phyloP scores from a whole-genome alignment of 2,113 vertebrate genomes.

The Phainopepla nitens region DNA sequence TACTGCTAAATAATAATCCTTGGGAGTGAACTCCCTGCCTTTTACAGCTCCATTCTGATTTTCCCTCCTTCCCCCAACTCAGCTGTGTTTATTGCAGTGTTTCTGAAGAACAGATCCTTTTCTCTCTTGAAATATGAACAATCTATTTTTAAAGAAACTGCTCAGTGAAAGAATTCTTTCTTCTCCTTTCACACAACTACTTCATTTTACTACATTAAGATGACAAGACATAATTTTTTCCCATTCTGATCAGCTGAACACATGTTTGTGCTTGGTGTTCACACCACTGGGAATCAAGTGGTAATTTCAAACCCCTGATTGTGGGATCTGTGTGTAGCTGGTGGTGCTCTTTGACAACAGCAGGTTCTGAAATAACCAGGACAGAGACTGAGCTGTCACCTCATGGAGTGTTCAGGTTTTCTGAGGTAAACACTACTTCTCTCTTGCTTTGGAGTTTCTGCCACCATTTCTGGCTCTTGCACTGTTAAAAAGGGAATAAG shows the following conservation, averaged over 20 bases:
- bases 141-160: background rate
- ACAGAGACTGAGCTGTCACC: background rate
- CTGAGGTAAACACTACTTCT: rapidly evolving
- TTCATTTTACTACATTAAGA: background rate
- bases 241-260: rapidly evolving
- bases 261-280: background rate
- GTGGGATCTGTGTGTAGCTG: background rate
- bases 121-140: background rate
- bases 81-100: rapidly evolving
- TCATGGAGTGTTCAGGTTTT: background rate
- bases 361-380: background rate
- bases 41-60: background rate
- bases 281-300: no score
- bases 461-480: background rate
- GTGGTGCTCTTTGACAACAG: background rate
- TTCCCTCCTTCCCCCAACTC: background rate
- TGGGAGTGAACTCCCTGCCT: background rate
- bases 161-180: background rate
- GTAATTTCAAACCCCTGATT: background rate
- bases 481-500: background rate
- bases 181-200: rapidly evolving
- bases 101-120: background rate
- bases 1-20: background rate
- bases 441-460: background rate
- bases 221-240: background rate